These are phyloP conservation scores for Gymnothorax javanicus DNA, from an alignment of 2,797 vertebrate species.

Conservation along the genomic window DNA sequence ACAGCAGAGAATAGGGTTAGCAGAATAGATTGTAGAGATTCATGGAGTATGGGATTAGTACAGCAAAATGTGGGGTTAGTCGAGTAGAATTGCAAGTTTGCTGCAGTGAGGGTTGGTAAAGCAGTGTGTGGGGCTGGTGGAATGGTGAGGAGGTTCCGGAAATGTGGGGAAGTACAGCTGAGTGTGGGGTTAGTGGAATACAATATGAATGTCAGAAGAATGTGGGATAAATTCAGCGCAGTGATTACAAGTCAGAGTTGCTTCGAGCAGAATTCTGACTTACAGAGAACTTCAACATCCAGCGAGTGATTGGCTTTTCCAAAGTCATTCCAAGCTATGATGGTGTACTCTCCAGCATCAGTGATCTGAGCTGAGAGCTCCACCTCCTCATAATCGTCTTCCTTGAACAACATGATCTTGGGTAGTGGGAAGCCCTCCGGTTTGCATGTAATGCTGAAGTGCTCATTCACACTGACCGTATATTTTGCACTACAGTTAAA, in stretches of 20 bases:
- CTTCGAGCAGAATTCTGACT: conserved; percentile 36
- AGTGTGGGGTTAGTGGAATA: background rate
- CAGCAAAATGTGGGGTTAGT: background rate
- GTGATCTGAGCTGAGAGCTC: conserved; percentile 36
- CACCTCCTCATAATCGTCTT: conserved; percentile 41
- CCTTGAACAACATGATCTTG: conserved; percentile 46
- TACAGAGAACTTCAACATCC: conserved; percentile 62
- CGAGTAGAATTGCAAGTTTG: too few relatives aligned
- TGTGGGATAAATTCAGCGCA: background rate
- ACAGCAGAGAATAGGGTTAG: background rate
- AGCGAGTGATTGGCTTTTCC: conserved; percentile 25
- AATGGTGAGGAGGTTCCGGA: too few relatives aligned
- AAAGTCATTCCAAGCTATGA: conserved; percentile 40
- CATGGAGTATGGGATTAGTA: too few relatives aligned
- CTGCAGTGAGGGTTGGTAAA: background rate
- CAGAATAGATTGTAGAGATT: too few relatives aligned
- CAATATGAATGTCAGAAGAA: background rate
- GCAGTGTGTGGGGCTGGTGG: background rate
- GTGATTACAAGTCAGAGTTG: too few relatives aligned
- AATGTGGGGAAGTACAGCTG: background rate
- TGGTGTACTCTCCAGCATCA: conserved; percentile 56
- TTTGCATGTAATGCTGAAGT: conserved; percentile 44
- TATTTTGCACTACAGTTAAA: conserved; percentile 44
- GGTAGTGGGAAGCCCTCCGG: conserved; percentile 50
- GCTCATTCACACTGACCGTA: conserved; percentile 35